phyloP scores from a whole-genome alignment of 2,113 vertebrate species.

The Erythrocercus mccallii region DNA sequence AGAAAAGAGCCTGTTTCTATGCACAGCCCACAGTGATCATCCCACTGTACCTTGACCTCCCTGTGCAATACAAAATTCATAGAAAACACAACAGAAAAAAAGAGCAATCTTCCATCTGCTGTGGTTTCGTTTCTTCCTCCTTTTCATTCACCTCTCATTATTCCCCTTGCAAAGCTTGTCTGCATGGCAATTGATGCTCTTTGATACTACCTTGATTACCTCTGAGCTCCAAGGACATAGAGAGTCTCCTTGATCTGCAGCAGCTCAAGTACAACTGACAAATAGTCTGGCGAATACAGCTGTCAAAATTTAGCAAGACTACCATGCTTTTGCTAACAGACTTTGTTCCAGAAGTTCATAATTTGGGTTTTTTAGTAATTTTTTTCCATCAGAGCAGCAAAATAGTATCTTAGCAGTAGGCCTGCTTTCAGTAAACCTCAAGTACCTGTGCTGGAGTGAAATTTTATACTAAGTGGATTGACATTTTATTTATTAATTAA shows the following conservation, averaged over 20 bases:
- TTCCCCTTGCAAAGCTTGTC: background rate
- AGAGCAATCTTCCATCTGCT: background rate
- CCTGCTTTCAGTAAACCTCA: background rate
- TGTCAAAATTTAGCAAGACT: background rate
- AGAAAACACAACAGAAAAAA: background rate
- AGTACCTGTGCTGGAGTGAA: background rate
- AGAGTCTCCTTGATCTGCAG: background rate
- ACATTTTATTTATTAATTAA: background rate
- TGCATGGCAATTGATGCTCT: background rate
- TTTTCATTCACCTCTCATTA: background rate
- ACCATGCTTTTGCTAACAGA: background rate
- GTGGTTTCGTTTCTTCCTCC: background rate
- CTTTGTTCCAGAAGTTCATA: background rate
- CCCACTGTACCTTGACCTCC: background rate
- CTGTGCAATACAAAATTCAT: background rate
- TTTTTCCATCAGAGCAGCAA: background rate
- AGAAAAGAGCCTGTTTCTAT: background rate
- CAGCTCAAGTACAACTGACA: background rate
- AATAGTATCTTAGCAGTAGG: background rate
- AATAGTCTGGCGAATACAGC: background rate
- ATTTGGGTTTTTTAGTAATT: background rate
- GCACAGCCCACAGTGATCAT: background rate
- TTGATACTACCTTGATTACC: background rate
- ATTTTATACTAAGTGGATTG: background rate
- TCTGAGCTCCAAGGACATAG: background rate